Evolutionary conservation across 2,888 invertebrate species (phyloP), one percentile per base, ranked within the genome.

Genomic region (Apamea crenata): DNA sequence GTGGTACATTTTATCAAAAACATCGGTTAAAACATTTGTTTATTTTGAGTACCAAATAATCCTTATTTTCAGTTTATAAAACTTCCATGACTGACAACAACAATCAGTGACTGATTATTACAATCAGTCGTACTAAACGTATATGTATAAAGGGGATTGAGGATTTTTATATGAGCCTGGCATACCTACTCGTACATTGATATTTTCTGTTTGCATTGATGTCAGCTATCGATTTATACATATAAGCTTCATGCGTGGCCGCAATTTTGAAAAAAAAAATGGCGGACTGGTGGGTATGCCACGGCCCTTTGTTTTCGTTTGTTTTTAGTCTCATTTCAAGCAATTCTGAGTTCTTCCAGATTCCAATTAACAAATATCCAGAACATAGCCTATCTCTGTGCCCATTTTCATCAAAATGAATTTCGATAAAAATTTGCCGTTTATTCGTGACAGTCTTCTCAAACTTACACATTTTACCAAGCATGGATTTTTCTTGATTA

Each of bases 1-100:
- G 66, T 70, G 78, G 73, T 66, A 69, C 69, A 69, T 74, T 79
- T 85, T 79, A 85, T 85, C 86, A 82, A 75, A 76, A 82, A 77
- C 85, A 85, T 77, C 36, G 47, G 44, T 74, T 74, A 14, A 56
- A 78, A 78, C 77, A 77, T 74, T 81, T 84, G 67, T 74, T 56
- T 53, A 29, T 18, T 63, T 59, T 44, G 50, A 68, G 67, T 68
- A 61, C 32, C 53, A 32, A 79, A 72, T 75, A 71, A 78, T 56
- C 74, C n/a, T 40, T 68, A 66, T 53, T 77, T 61, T 65, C 10
- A 21, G 21, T 66, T 69, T 53, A 10, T 44, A 14, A 29, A 66
- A 29, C 18, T 65, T 56, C 44, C 36, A 40, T n/a, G n/a, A 65
- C 47, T 47, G 70, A 32, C 21, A 61, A 25, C 21, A 16, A 44